Evolutionary conservation across 2,888 invertebrate genomes (phyloP), one percentile per base, ranked within the genome.

Genomic region (Cerastoderma edule): DNA sequence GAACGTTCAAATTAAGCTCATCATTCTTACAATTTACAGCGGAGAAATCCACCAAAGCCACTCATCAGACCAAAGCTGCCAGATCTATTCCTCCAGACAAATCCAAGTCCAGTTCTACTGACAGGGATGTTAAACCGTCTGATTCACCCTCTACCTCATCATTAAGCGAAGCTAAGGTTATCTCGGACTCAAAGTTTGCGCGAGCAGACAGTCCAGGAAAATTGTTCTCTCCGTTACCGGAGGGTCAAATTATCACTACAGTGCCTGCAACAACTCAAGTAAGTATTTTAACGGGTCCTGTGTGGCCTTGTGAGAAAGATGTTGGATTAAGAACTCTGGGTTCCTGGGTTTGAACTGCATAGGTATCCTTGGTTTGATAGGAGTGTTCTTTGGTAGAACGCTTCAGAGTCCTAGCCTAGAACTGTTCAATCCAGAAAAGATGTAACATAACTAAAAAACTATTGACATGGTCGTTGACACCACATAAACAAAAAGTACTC

Each of bases 241-340:
- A 79, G 24, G 72, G 79, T 13, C 79, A 75, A 35, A 33, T 67
- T 6, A 64, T 69, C 3, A 44, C 72, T 0, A 46, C 73, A 13
- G 27, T 73, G 48, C 79, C 79, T 72, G 75, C 72, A 33, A 78
- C 78, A 10, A 78, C 78, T n/a, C 78, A 78, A 44, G 78, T 78
- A 68, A 56, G 67, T 70, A 28, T 24, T 19, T 10, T 32, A 63
- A 63, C 44, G 19, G 44, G 44, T 16, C 44, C 16, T 44, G 10
- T 16, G 19, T 44, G 44, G 19, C 10, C 13, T 44, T 13, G 44
- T 13, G 10, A 13, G 19, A 44, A 13, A 10, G 10, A 13, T 44
- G 10, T n/a, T n/a, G n/a, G n/a, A n/a, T n/a, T n/a, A n/a, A n/a
- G n/a, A n/a, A n/a, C n/a, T n/a, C n/a, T n/a, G 44, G 10, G 19